Evolutionary conservation across 2,888 invertebrate species (phyloP), one percentile per base, ranked within the genome.

Genomic region (Alloscopus bannaensis): DNA sequence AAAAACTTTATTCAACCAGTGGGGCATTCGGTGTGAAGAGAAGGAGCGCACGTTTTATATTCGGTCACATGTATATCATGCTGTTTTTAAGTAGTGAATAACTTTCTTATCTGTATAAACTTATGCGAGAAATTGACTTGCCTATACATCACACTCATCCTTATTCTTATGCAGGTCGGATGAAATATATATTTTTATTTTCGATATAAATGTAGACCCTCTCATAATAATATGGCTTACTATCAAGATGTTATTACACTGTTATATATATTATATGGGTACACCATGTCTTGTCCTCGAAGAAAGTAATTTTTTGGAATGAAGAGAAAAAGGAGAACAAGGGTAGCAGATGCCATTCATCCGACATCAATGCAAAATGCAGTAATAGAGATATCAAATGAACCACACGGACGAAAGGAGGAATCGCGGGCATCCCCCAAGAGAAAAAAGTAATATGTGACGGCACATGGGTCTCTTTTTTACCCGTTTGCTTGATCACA

Each of bases 281-380:
- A n/a, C n/a, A n/a, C n/a, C n/a, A n/a, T n/a, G n/a, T n/a, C n/a
- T n/a, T n/a, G n/a, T n/a, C n/a, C n/a, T 42, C 42, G 42, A 42
- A n/a, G 42, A 18, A 42, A n/a, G n/a, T n/a, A n/a, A n/a, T n/a
- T n/a, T n/a, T n/a, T n/a, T n/a, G n/a, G n/a, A n/a, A n/a, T n/a
- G n/a, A n/a, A n/a, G n/a, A n/a, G n/a, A n/a, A n/a, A n/a, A 66
- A 50, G 40, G 62, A 72, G 57, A 24, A 72, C 62, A 42, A 69
- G 84, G 84, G 84, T 80, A 82, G 82, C 83, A 84, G 85, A 85
- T 84, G 85, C 81, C 83, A 82, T 76, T 83, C 82, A 82, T 81
- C 77, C 81, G 78, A 80, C 78, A 83, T 82, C 77, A 80, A 81
- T 71, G 82, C 75, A 82, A 85, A 77, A 72, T 72, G 72, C 60